phyloP scores from a whole-genome alignment of 2,888 invertebrate genomes.

The Spisula subtruncata region DNA sequence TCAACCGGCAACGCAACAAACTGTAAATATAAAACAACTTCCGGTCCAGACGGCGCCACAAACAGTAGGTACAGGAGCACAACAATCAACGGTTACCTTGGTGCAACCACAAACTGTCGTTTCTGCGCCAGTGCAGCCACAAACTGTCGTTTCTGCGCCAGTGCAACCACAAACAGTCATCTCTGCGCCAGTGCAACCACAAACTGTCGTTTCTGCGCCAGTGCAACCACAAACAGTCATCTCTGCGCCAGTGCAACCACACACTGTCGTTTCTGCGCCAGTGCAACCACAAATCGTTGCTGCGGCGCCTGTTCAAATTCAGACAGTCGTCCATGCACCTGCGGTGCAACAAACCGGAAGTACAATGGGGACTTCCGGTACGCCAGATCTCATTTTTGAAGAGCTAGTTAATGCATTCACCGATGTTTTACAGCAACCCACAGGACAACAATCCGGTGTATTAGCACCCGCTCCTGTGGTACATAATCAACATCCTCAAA shows the following conservation, averaged over 20 bases:
- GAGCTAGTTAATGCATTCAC: constrained; percentile 51
- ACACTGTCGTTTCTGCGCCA: too few species aligned
- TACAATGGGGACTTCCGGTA: not conserved
- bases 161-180: too few species aligned
- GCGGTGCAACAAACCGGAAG: not conserved
- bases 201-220: too few species aligned
- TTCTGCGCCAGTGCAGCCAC: too few species aligned
- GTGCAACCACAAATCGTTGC: too few species aligned
- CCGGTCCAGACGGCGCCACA: not conserved
- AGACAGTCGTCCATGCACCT: not conserved
- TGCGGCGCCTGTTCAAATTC: too few species aligned
- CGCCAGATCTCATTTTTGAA: constrained; percentile 37
- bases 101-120: too few species aligned
- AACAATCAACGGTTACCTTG: not conserved
- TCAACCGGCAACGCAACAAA: not conserved
- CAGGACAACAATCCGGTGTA: not conserved
- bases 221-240: not conserved
- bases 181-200: too few species aligned
- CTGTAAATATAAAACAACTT: not conserved
- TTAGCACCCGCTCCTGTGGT: not conserved
- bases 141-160: too few species aligned
- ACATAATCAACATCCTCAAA: constrained; percentile 28
- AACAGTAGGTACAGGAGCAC: not conserved
- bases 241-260: not conserved
- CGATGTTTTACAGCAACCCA: constrained; percentile 23